A percentile compares a stretch with the other conserved stretches of the same genome.
Evolutionary conservation across 1,140 invertebrate species (phyloP).

Genomic region (Sycophaga agraensis): DNA sequence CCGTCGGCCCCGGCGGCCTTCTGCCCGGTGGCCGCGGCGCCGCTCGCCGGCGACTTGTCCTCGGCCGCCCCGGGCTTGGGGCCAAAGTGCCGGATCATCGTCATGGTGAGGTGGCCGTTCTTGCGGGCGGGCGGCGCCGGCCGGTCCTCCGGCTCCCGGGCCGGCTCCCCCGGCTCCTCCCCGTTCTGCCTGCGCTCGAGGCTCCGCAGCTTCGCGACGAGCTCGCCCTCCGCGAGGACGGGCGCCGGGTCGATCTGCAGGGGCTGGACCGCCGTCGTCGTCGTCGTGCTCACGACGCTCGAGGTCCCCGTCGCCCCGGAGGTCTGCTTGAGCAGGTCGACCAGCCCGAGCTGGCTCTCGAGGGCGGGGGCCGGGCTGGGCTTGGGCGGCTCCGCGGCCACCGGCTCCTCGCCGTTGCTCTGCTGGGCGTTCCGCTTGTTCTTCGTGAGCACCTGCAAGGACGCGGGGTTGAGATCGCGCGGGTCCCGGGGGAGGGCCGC

Average conservation of each 20-base stretch:
- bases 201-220: constrained; percentile 9
- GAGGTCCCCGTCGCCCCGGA: constrained; percentile 46
- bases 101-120: not conserved
- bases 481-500: no score
- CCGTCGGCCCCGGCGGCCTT: no score
- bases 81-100: constrained; percentile 26
- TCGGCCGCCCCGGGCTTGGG: not conserved
- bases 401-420: constrained; percentile 4
- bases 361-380: no score
- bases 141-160: not conserved
- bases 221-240: constrained; percentile 24
- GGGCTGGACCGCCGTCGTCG: constrained; percentile 51
- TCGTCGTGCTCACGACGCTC: constrained; percentile 52
- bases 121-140: not conserved
- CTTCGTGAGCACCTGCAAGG: constrained; percentile 30
- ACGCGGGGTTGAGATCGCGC: no score
- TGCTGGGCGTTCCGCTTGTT: constrained; percentile 14
- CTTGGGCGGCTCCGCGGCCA: no score
- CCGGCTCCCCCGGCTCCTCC: constrained; percentile 6
- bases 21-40: not conserved
- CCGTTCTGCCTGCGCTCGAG: constrained; percentile 12
- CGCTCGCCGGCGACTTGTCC: constrained; percentile 5
- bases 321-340: constrained; percentile 44
- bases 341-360: constrained; percentile 36
- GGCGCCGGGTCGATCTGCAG: constrained; percentile 43